Base-by-base conservation (phyloP, 2,113 vertebrate species). In the Fulmarus glacialis region DNA sequence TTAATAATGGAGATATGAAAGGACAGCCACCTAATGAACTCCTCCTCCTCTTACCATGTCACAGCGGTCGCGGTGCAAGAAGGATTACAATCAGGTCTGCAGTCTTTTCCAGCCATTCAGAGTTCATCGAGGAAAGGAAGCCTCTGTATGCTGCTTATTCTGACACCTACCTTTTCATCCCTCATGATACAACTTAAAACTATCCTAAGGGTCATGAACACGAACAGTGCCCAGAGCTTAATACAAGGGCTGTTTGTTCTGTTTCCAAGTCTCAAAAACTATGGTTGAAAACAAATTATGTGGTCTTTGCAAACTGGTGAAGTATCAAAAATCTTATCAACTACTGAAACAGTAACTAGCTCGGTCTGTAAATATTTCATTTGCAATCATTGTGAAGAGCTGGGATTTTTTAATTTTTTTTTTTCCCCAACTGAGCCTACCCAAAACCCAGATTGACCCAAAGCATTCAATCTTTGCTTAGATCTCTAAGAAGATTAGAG, bases 401-500 rank as follows among this genome's bases (percentile, higher is more conserved):
- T 62, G 56, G 23, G 40, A 66, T 87, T 83, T 89, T 32, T 40
- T 0, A 24, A 9, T 9, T 30, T 73, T 82, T 36, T 45, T 12
- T 71, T 53, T 26, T 21, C 9, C 27, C 48, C 67, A 63, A 50
- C 53, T 55, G 78, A 94, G 60, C 20, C 80, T 93, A 64, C 70
- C 62, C 84, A 90, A 95, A 97, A 52, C 83, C 70, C 56, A 74
- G 89, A 62, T 96, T 96, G 92, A 97, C 82, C 84, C 82, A 97
- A 92, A 89, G 91, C 79, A 83, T 97, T 97, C 95, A 96, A 40
- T 94, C 95, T 96, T 97, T 93, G 79, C 85, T 96, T 79, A 95
- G 78, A 94, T 85, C 88, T 59, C 89, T 97, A 95, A 98, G 97
- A 96, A 96, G 97, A 97, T 97, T 96, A 97, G 71, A 94, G 82